Evolutionary conservation across 1,140 invertebrate genomes (phyloP), one percentile per base, ranked within the genome.

Genomic region (Prorops nasuta): DNA sequence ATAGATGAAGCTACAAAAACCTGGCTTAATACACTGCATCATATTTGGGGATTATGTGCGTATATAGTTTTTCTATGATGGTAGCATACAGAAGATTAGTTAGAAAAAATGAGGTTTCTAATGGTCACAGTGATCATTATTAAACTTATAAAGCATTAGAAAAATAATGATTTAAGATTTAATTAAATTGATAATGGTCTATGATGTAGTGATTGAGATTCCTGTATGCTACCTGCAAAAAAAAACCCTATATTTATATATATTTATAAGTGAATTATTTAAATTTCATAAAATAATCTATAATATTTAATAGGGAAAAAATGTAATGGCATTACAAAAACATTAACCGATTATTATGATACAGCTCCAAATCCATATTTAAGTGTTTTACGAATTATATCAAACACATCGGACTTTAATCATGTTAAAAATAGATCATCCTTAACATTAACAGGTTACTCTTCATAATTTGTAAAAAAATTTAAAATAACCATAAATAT

Each of bases 291-390:
- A n/a, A n/a, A n/a, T n/a, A n/a, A n/a, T n/a, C n/a, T n/a, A n/a
- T n/a, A n/a, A n/a, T n/a, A n/a, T n/a, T n/a, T n/a, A n/a, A 15
- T 47, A 84, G 82, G 80, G 67, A 84, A 83, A 62, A 80, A 79
- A 39, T 82, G 78, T 55, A 71, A 76, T 12, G 69, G 67, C 18
- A 70, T 84, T 8, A 72, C 70, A n/a, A 71, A 76, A 54, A 76
- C 72, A 28, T 56, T 86, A 0, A 60, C 55, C n/a, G 72, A 76
- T 15, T 79, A 80, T 36, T 80, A 82, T 47, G 60, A 76, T 21
- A 67, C 53, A 0, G 72, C 78, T 17, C 66, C 72, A 14, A 81
- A 84, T 69, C 83, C 83, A 0, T 79, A 83, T 59, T 67, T 81
- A 10, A 71, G 80, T 50, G 74, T 76, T 12, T 48, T 85, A 1